Conservation (phyloP, 2,797 vertebrate species). For the Phyllotis vaccarum region DNA sequence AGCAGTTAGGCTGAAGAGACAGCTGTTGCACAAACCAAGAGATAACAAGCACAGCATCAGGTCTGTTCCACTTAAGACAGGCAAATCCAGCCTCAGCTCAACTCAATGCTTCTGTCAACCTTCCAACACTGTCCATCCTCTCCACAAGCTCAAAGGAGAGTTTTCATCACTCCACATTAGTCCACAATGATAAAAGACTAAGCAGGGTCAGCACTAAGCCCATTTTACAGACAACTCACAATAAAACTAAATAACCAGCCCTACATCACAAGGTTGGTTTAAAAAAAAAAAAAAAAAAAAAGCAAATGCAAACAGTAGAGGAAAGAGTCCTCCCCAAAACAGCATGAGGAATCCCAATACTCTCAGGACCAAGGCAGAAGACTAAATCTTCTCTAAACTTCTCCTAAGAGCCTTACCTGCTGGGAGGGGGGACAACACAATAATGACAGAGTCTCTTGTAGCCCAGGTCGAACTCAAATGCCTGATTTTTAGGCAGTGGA, state of each 20-base stretch:
- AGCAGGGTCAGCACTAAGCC: background rate
- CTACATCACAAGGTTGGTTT: background rate
- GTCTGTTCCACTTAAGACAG: background rate
- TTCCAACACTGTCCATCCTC: background rate
- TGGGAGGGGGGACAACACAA: too few species aligned
- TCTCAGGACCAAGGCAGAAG: background rate
- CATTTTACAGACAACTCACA: slow-evolving; percentile 24
- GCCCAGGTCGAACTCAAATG: background rate
- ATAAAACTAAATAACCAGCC: slow-evolving; percentile 32
- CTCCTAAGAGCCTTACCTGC: background rate
- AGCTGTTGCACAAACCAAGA: slow-evolving; percentile 12
- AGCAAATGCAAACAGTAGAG: slow-evolving; percentile 22
- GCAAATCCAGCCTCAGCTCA: background rate
- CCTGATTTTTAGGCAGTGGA: background rate
- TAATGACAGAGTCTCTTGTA: background rate
- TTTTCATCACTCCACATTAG: background rate
- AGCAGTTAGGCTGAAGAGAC: background rate
- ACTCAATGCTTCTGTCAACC: background rate
- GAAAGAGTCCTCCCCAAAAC: background rate
- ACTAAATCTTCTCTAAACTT: slow-evolving; percentile 6
- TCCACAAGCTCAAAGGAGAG: slow-evolving; percentile 29
- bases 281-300: background rate
- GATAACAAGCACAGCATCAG: background rate
- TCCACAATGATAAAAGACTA: background rate
- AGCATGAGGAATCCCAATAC: slow-evolving; percentile 24